Evolutionary conservation across 2,797 vertebrate genomes (phyloP).

Genomic region (Australoheros facetus): DNA sequence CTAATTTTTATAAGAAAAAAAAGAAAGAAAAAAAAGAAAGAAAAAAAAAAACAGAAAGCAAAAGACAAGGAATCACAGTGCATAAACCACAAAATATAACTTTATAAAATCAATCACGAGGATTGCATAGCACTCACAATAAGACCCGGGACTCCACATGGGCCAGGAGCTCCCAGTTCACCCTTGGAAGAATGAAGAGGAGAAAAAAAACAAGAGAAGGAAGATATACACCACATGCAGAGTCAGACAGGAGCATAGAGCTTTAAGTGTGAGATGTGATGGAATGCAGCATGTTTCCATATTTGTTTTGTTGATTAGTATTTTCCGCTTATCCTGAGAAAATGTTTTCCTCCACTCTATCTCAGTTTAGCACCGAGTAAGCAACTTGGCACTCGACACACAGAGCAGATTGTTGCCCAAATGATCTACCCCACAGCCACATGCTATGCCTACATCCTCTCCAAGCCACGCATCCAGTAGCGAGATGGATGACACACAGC

Average conservation of each 20-base stretch:
- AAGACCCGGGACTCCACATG: slow-evolving; percentile 90
- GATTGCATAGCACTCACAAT: slow-evolving; percentile 87
- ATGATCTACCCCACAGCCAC: slow-evolving; percentile 56
- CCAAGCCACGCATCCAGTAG: slow-evolving; percentile 35
- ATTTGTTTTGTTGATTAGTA: slow-evolving; percentile 33
- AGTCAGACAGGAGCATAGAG: slow-evolving; percentile 27
- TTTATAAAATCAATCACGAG: not conserved
- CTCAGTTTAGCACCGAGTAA: slow-evolving; percentile 51
- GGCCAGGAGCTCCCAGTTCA: slow-evolving; percentile 91
- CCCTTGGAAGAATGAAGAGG: slow-evolving; percentile 80
- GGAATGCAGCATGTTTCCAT: not conserved
- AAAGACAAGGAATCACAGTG: not conserved
- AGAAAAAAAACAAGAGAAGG: slow-evolving; percentile 8
- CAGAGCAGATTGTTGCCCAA: slow-evolving; percentile 73
- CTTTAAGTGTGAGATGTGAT: not conserved
- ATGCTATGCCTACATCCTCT: slow-evolving; percentile 72
- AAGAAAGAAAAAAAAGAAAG: not conserved
- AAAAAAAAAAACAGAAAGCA: not conserved
- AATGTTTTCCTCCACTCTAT: slow-evolving; percentile 45
- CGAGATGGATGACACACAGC: slow-evolving; percentile 60
- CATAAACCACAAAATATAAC: not conserved
- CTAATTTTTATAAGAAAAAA: not conserved
- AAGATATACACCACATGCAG: slow-evolving; percentile 7
- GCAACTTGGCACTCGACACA: slow-evolving; percentile 62
- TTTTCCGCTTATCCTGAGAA: slow-evolving; percentile 36